These are phyloP conservation scores for Leucophenga maculata DNA, from an alignment of 2,888 invertebrate species.

Conservation along the genomic window DNA sequence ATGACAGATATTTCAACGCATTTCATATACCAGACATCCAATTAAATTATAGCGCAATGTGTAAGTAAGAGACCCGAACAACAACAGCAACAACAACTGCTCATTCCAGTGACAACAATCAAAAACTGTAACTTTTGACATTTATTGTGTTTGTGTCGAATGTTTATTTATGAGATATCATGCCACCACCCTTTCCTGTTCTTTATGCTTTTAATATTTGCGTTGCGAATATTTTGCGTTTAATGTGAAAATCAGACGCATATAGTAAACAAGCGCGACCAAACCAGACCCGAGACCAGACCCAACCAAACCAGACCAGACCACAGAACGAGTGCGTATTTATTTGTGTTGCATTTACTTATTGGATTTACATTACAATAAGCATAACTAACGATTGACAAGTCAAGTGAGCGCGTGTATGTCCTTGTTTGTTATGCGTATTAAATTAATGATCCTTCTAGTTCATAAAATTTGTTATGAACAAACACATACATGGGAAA, in stretches of 20 bases:
- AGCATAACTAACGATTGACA: slow-evolving; percentile 57
- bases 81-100: background rate
- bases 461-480: slow-evolving; percentile 68
- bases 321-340: slow-evolving; percentile 33
- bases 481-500: slow-evolving; percentile 30
- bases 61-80: background rate
- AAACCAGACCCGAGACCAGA: slow-evolving; percentile 1
- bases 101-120: slow-evolving; percentile 48
- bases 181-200: background rate
- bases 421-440: slow-evolving; percentile 55
- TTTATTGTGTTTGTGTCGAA: slow-evolving; percentile 69
- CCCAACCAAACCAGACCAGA: background rate
- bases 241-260: background rate
- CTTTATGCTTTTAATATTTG: background rate
- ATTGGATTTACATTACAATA: slow-evolving; percentile 62
- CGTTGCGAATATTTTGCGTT: slow-evolving; percentile 4
- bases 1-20: background rate
- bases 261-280: slow-evolving; percentile 41
- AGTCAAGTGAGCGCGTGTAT: slow-evolving; percentile 31
- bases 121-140: slow-evolving; percentile 59
- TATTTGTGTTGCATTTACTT: slow-evolving; percentile 15
- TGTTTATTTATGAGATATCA: slow-evolving; percentile 58
- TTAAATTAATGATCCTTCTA: slow-evolving; percentile 72
- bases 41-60: background rate
- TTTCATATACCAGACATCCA: background rate